These are phyloP conservation scores for Trematocara stigmaticum DNA, from an alignment of 2,113 vertebrate species.

Conservation along the genomic window DNA sequence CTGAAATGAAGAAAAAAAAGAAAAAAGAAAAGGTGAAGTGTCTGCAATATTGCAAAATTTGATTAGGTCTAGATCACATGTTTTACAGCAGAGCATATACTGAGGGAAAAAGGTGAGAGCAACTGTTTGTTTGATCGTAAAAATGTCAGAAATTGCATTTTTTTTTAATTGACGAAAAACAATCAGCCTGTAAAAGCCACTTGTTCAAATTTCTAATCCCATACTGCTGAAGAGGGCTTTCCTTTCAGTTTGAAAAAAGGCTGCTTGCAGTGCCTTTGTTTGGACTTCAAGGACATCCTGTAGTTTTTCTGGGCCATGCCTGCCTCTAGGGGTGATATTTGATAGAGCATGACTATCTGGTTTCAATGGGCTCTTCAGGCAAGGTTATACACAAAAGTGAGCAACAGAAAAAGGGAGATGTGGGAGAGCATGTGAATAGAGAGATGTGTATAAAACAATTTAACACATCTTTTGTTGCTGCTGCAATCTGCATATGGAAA, in stretches of 20 bases:
- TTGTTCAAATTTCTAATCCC: not conserved
- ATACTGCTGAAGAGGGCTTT: not conserved
- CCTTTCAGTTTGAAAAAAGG: not conserved
- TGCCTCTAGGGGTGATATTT: conserved; percentile 25
- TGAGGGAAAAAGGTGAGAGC: not conserved
- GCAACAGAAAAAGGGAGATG: not conserved
- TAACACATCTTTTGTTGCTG: not conserved
- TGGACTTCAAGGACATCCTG: conserved; percentile 44
- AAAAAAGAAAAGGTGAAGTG: not conserved
- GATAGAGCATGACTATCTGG: conserved; percentile 35
- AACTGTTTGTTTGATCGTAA: not conserved
- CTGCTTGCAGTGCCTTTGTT: conserved; percentile 6
- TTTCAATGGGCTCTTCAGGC: conserved; percentile 38
- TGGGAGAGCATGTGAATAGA: not conserved
- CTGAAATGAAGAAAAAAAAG: not conserved
- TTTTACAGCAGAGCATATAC: not conserved
- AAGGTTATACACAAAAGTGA: conserved; percentile 38
- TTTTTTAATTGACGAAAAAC: not conserved
- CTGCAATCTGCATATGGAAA: not conserved
- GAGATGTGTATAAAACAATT: not conserved
- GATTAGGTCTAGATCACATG: not conserved
- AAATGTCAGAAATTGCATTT: not conserved
- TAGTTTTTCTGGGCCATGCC: conserved; percentile 24
- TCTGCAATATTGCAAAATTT: not conserved
- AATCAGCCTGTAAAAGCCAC: not conserved